Conservation (phyloP, 2,888 invertebrate species). For the Mythimna albipuncta region DNA sequence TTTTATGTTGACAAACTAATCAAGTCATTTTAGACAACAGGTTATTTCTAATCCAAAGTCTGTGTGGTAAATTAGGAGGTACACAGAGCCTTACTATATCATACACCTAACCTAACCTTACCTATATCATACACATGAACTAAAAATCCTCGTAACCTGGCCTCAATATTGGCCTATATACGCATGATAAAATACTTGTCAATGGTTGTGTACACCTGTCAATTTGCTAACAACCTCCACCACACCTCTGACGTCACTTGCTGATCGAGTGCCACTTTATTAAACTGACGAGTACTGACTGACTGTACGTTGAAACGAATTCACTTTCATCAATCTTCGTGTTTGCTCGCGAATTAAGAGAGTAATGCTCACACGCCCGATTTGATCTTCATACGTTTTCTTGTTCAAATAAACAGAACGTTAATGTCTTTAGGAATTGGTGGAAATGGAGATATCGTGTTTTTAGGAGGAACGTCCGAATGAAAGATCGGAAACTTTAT, state of each 20-base stretch:
- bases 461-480: not conserved
- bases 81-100: not conserved
- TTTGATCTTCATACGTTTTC: constrained; percentile 46
- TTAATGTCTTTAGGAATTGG: not conserved
- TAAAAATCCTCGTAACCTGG: not conserved
- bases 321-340: constrained; percentile 56
- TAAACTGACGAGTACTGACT: constrained; percentile 15
- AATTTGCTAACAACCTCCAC: constrained; percentile 35
- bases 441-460: not conserved
- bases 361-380: constrained; percentile 42
- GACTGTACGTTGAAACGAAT: constrained; percentile 25
- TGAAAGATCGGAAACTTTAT: no score
- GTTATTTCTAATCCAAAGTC: not conserved
- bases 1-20: not conserved
- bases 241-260: constrained; percentile 12
- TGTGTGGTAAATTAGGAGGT: no score
- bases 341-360: constrained; percentile 50
- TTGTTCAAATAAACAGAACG: constrained; percentile 18
- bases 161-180: constrained; percentile 10
- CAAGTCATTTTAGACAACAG: not conserved
- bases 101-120: no score
- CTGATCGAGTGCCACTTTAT: constrained; percentile 45
- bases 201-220: constrained; percentile 28
- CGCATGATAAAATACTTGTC: not conserved
- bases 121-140: not conserved